Conservation (phyloP, 2,888 invertebrate genomes). For the Hemistola chrysoprasaria region DNA sequence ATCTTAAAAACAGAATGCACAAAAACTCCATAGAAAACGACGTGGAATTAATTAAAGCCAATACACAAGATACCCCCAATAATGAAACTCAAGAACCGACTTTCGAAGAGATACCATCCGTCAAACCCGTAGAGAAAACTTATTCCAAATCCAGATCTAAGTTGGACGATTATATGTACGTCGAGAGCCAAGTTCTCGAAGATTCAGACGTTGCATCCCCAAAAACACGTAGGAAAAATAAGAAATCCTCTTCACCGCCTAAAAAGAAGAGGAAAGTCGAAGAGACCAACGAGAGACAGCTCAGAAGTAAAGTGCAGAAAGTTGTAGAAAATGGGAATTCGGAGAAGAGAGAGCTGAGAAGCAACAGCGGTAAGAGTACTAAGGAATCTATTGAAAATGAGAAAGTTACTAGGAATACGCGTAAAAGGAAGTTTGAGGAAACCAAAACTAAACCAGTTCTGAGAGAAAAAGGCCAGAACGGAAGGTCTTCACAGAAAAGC, state of each 20-base stretch:
- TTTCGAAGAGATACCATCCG: conserved; percentile 59
- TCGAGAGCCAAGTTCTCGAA: conserved; percentile 66
- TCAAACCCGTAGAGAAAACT: conserved; percentile 71
- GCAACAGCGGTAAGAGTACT: neutral
- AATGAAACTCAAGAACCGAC: conserved; percentile 46
- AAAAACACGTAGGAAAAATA: conserved; percentile 53
- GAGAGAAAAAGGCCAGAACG: conserved; percentile 72
- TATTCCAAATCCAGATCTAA: conserved; percentile 67
- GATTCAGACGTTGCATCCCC: conserved; percentile 64
- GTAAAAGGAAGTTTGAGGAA: conserved; percentile 64
- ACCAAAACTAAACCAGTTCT: conserved; percentile 55
- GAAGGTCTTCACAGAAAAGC: conserved; percentile 48
- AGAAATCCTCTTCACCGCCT: conserved; percentile 52
- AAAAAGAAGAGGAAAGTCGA: conserved; percentile 64
- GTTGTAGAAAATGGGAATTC: conserved; percentile 31
- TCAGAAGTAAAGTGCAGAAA: conserved; percentile 44
- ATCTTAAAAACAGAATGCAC: conserved; percentile 59
- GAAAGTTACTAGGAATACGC: conserved; percentile 52
- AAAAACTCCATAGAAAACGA: conserved; percentile 71
- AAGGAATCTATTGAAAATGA: conserved; percentile 74
- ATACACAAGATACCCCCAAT: conserved; percentile 59
- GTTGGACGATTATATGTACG: conserved; percentile 69
- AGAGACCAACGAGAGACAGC: conserved; percentile 40
- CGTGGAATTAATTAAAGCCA: conserved; percentile 66
- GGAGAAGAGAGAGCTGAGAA: neutral